A percentile compares a stretch with the other conserved stretches of the same genome.
These are phyloP conservation scores for Linurgus olivaceus DNA, from an alignment of 2,797 vertebrate genomes.

Conservation along the genomic window DNA sequence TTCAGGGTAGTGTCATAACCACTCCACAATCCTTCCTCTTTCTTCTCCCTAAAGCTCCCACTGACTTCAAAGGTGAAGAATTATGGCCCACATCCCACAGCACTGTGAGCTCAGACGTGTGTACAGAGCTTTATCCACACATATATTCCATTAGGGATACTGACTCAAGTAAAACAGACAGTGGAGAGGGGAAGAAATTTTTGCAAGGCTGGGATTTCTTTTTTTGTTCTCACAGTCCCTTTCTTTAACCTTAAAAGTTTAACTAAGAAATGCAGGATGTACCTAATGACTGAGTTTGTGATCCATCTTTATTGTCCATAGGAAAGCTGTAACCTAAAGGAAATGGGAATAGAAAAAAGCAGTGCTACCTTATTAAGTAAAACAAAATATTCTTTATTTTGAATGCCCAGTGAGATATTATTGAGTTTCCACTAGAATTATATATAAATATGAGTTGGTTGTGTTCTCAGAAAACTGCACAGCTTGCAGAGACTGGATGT, in stretches of 20 bases:
- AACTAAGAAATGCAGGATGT: background rate
- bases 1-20: constrained; percentile 48
- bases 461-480: background rate
- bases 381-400: background rate
- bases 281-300: background rate
- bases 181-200: background rate
- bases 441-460: background rate
- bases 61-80: constrained; percentile 66
- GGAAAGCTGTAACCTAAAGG: background rate
- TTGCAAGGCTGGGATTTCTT: background rate
- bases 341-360: background rate
- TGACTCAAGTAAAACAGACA: background rate
- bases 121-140: constrained; percentile 15
- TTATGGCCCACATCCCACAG: background rate
- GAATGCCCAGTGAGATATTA: background rate
- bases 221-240: background rate
- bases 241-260: background rate
- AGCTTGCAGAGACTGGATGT: background rate
- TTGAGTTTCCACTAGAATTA: background rate
- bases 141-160: constrained; percentile 5
- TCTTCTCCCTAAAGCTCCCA: constrained; percentile 47
- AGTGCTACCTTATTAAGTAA: background rate
- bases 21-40: constrained; percentile 40
- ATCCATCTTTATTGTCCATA: background rate
- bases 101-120: background rate